Percentiles rank a stretch among this genome's conserved stretches.
Conservation (phyloP, 2,113 vertebrate genomes). For the Alaudala cheleensis region DNA sequence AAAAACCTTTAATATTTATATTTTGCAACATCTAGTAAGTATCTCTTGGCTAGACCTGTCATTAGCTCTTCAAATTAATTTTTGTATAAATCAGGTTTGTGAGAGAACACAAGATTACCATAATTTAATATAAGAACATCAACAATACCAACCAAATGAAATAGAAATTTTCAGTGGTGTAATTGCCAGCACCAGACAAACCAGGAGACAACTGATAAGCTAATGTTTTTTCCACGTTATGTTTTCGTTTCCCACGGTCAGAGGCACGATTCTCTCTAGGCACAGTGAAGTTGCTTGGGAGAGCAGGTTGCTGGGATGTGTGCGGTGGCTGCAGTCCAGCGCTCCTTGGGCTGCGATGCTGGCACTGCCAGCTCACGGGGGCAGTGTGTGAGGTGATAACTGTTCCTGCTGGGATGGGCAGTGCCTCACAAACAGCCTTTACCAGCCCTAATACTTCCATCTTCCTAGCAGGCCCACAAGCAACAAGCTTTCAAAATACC, state of each 20-base stretch:
- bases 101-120: neutral
- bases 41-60: neutral
- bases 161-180: neutral
- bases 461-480: neutral
- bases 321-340: neutral
- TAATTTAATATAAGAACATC: neutral
- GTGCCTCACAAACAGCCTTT: neutral
- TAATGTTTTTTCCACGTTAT: neutral
- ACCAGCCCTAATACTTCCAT: neutral
- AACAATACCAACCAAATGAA: neutral
- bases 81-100: neutral
- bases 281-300: neutral
- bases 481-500: neutral
- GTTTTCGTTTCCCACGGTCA: neutral
- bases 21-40: neutral
- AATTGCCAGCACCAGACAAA: neutral
- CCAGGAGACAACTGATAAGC: neutral
- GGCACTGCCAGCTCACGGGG: neutral
- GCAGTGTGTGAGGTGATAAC: neutral
- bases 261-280: neutral
- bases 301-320: neutral
- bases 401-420: neutral
- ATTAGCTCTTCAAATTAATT: neutral
- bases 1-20: neutral
- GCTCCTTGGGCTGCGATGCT: neutral